Percentiles rank a stretch among this genome's conserved stretches.
Conservation (phyloP, 2,113 vertebrate species). For the Noturus placidus region DNA sequence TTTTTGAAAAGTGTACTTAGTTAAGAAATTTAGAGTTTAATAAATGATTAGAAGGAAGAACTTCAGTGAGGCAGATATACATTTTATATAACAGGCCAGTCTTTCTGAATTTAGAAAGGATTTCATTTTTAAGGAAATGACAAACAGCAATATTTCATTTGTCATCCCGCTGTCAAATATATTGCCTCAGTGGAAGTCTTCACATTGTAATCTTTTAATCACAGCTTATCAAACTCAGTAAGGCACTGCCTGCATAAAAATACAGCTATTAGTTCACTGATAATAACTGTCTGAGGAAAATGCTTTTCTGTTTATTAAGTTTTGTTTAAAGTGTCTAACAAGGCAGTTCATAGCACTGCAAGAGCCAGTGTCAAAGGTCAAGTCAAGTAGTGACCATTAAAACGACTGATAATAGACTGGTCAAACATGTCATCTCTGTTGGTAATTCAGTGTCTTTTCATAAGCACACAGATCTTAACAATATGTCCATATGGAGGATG, state of each 20-base stretch:
- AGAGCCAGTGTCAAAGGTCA: slow-evolving; percentile 42
- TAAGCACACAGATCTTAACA: slow-evolving; percentile 19
- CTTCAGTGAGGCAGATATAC: background rate
- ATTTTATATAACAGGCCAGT: background rate
- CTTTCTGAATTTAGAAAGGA: background rate
- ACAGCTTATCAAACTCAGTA: slow-evolving; percentile 9
- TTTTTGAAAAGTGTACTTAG: background rate
- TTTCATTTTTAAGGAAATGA: slow-evolving; percentile 15
- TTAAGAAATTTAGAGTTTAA: slow-evolving; percentile 25
- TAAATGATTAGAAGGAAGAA: background rate
- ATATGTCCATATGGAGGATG: slow-evolving; percentile 29
- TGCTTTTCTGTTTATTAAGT: background rate
- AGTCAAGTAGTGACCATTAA: slow-evolving; percentile 42
- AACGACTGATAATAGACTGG: slow-evolving; percentile 43
- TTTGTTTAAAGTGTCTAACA: slow-evolving; percentile 30
- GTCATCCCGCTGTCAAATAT: slow-evolving; percentile 10
- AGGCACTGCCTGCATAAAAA: background rate
- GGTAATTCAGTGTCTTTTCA: slow-evolving; percentile 26
- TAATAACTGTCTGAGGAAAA: background rate
- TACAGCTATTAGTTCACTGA: slow-evolving; percentile 3
- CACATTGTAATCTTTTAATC: slow-evolving; percentile 29
- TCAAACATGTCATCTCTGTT: slow-evolving; percentile 36
- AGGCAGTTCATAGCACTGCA: slow-evolving; percentile 12
- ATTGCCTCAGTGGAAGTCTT: slow-evolving; percentile 17
- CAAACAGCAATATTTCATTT: slow-evolving; percentile 25